Conservation (phyloP, 2,888 invertebrate species). For the Melieria crassipennis region DNA sequence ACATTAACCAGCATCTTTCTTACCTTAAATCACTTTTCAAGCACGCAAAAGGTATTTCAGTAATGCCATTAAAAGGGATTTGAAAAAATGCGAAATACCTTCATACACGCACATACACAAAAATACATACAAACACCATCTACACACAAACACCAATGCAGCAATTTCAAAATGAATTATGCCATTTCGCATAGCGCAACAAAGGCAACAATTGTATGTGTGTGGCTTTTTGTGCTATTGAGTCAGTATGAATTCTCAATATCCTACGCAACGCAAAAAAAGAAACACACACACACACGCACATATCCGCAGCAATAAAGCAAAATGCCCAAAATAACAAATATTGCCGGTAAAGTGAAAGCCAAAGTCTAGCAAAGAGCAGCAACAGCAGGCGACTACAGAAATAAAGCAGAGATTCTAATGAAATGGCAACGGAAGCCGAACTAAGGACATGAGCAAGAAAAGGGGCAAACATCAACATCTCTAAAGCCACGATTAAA, state of each 20-base stretch:
- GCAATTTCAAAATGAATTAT: not conserved
- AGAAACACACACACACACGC: not conserved
- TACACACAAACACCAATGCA: not conserved
- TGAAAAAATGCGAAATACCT: not conserved
- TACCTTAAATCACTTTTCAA: no score
- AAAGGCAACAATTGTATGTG: no score
- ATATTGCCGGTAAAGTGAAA: not conserved
- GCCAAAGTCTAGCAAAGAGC: no score
- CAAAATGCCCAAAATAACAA: not conserved
- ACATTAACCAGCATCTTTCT: no score
- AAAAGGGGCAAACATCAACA: not conserved
- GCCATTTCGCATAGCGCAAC: no score
- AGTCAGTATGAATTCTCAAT: not conserved
- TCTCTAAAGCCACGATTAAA: not conserved
- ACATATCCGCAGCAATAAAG: constrained; percentile 4
- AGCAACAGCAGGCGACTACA: no score
- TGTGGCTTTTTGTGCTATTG: no score
- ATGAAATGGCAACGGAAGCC: no score
- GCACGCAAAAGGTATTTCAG: not conserved
- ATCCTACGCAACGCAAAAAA: not conserved
- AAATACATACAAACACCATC: not conserved
- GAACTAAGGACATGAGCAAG: not conserved
- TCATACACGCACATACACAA: not conserved
- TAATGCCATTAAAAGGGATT: constrained; percentile 5
- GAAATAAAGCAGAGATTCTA: no score